These are phyloP conservation scores for Eurytoma adleriae DNA, from an alignment of 2,888 invertebrate genomes.

Conservation along the genomic window DNA sequence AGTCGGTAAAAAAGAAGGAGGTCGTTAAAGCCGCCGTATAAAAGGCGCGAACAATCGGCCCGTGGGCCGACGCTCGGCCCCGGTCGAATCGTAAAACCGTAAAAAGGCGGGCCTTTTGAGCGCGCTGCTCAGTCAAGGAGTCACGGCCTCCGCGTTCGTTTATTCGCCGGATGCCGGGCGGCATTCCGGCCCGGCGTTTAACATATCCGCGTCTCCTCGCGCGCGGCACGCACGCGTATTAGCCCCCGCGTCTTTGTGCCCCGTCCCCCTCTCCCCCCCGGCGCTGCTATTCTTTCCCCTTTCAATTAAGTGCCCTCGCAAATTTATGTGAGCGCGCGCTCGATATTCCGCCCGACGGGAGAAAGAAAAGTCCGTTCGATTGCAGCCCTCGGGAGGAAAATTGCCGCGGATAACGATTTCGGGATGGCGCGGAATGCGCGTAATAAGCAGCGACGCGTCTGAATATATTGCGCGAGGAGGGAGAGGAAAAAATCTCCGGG, in stretches of 20 bases:
- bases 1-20: conserved; percentile 5
- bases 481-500: not conserved
- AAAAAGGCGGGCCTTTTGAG: conserved; percentile 25
- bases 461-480: not conserved
- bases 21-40: conserved; percentile 10
- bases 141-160: conserved; percentile 59
- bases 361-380: too few species aligned
- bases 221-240: conserved; percentile 53
- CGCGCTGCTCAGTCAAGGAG: not conserved
- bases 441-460: conserved; percentile 27
- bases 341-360: conserved; percentile 34
- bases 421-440: not conserved
- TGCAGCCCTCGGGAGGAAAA: too few species aligned
- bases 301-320: conserved; percentile 74
- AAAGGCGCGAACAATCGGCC: conserved; percentile 21
- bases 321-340: conserved; percentile 73
- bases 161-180: conserved; percentile 68
- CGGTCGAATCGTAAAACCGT: conserved; percentile 32
- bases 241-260: conserved; percentile 20
- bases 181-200: conserved; percentile 69
- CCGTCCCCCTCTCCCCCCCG: conserved; percentile 52
- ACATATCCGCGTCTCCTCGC: conserved; percentile 66
- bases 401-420: not conserved
- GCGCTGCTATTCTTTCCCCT: conserved; percentile 66
- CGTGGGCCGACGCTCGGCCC: not conserved